Evolutionary conservation across 2,888 invertebrate species (phyloP), one percentile per base, ranked within the genome.

Genomic region (Cynaeus angustus): DNA sequence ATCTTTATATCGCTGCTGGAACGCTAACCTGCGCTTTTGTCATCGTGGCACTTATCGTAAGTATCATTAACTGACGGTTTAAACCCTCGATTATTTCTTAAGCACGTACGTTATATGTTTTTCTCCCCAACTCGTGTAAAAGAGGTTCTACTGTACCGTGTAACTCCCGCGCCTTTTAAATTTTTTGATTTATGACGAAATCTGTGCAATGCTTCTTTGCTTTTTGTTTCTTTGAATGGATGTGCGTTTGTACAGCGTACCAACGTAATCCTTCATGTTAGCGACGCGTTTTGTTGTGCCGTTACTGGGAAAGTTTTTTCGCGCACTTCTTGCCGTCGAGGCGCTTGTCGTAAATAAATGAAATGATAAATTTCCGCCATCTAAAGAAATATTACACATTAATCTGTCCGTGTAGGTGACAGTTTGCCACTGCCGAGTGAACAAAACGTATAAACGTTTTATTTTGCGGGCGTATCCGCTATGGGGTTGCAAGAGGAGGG

Each of bases 1-100:
- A 92, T 84, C 90, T 93, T 77, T 93, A 93, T 85, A 92, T 94
- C 78, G 93, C 93, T 7, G 92, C 91, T 21, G 93, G 92, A 58
- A 93, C 93, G 6, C 88, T 94, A 71, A 91, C 91, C 38, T 91
- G 92, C 46, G 93, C 93, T 59, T 89, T 94, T 69, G 88, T 92
- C 71, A 91, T 93, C 78, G 93, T 93, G 58, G 52, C 53, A 14
- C 87, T 92, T 72, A 92, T 93, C 85, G 92, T 93, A 79, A 89
- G 88, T 85, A 73, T 52, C 10, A 43, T 33, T 33, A 53, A 56
- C 38, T 1, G 21, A 21, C 21, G 21, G 21, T 21, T 21, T 21
- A 21, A 21, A 21, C 21, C 21, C 21, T 21, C 4, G 4, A 21
- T 21, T 21, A 21, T 21, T 4, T 4, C 21, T 4, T 21, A 3